Evolutionary conservation across 2,113 vertebrate genomes (phyloP).

Genomic region (Lagenorhynchus albirostris): DNA sequence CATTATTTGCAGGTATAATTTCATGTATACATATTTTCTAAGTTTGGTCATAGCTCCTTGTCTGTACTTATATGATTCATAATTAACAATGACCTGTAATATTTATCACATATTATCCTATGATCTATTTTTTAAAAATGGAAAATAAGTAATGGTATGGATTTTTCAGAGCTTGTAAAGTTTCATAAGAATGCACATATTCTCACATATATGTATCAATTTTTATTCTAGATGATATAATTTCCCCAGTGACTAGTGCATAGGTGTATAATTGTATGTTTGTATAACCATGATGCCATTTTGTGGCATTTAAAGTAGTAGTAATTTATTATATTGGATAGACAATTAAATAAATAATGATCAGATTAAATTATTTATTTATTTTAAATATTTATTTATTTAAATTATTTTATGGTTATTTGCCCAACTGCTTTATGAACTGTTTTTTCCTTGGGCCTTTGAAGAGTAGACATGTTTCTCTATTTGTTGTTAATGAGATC

Average conservation of each 20-base stretch:
- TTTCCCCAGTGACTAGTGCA: neutral
- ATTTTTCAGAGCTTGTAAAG: neutral
- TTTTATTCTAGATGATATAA: neutral
- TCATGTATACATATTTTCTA: neutral
- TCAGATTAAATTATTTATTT: neutral
- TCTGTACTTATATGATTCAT: neutral
- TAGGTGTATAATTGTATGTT: neutral
- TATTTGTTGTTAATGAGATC: neutral
- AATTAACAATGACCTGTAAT: neutral
- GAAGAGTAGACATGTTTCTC: neutral
- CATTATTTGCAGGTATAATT: neutral
- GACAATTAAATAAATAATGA: neutral
- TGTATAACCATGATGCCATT: neutral
- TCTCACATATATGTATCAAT: neutral
- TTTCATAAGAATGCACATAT: neutral
- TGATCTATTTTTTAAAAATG: neutral
- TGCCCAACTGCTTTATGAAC: neutral
- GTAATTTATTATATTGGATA: neutral
- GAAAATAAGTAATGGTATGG: neutral
- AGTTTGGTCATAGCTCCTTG: neutral
- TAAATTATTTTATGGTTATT: constrained; percentile 5
- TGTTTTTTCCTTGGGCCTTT: neutral
- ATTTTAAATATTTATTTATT: constrained; percentile 1
- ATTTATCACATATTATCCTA: neutral
- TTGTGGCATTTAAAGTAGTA: neutral